These are phyloP conservation scores for Synanthedon formicaeformis DNA, from an alignment of 2,888 invertebrate species.

Conservation along the genomic window DNA sequence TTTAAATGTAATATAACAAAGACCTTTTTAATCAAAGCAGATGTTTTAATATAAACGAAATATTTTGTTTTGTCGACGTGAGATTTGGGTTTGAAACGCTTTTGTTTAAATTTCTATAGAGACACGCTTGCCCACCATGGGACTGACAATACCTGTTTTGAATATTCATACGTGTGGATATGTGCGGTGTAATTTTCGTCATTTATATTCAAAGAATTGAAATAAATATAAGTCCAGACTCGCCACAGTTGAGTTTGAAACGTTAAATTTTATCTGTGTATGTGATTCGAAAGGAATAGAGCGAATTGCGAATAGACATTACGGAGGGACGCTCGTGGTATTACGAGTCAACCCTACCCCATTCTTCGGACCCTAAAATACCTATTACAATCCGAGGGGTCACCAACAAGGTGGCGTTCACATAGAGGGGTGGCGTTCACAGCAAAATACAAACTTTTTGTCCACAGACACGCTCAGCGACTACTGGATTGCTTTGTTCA, in stretches of 20 bases:
- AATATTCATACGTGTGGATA: neutral
- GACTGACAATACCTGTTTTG: neutral
- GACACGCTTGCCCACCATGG: neutral
- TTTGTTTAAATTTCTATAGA: neutral
- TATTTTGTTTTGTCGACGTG: neutral
- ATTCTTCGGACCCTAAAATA: constrained; percentile 11
- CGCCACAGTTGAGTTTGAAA: no score
- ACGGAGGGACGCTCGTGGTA: constrained; percentile 6
- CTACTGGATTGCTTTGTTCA: neutral
- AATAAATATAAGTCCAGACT: no score
- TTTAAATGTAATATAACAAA: no score
- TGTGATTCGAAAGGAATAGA: neutral
- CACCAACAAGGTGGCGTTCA: constrained; percentile 1
- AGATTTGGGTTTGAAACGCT: neutral
- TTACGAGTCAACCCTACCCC: constrained; percentile 7
- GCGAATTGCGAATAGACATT: constrained; percentile 2
- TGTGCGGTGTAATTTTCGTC: neutral
- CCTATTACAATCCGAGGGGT: constrained; percentile 11
- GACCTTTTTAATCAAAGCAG: no score
- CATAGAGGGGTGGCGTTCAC: constrained; percentile 7
- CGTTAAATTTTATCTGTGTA: neutral
- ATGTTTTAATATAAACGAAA: no score
- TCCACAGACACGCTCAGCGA: constrained; percentile 2
- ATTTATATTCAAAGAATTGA: no score
- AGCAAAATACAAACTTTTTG: constrained; percentile 9